Conservation (phyloP, 2,113 vertebrate species). For the Drymodes brunneopygia region DNA sequence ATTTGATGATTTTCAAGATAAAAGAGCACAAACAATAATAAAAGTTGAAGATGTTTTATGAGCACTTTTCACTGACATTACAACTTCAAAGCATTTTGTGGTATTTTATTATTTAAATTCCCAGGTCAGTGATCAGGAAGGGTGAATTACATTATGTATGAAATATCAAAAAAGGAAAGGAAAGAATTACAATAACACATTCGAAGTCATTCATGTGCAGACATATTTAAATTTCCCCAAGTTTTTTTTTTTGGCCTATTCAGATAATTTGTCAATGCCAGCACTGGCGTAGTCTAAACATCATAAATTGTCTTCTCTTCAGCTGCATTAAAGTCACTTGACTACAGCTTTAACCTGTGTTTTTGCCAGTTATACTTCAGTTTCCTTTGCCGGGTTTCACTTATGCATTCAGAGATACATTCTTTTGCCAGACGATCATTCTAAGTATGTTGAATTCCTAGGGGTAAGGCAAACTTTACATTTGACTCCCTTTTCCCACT, state of each 20-base stretch:
- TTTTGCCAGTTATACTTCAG: neutral
- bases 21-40: slow-evolving; percentile 34
- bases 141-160: neutral
- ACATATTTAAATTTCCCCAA: slow-evolving; percentile 25
- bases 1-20: slow-evolving; percentile 25
- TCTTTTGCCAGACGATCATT: neutral
- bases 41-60: slow-evolving; percentile 14
- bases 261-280: neutral
- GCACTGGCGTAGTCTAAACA: slow-evolving; percentile 44
- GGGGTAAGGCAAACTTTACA: neutral
- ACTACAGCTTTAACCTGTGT: neutral
- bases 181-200: neutral
- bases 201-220: neutral
- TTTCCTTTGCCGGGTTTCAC: neutral
- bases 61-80: slow-evolving; percentile 9
- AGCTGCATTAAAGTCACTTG: neutral
- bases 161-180: slow-evolving; percentile 22
- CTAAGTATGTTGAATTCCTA: neutral
- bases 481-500: neutral
- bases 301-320: slow-evolving; percentile 32
- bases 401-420: neutral
- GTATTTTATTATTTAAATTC: slow-evolving; percentile 31
- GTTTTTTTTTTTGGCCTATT: slow-evolving; percentile 4
- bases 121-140: neutral
- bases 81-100: slow-evolving; percentile 10